Conservation (phyloP, 2,113 vertebrate species). For the Leuciscus idus region DNA sequence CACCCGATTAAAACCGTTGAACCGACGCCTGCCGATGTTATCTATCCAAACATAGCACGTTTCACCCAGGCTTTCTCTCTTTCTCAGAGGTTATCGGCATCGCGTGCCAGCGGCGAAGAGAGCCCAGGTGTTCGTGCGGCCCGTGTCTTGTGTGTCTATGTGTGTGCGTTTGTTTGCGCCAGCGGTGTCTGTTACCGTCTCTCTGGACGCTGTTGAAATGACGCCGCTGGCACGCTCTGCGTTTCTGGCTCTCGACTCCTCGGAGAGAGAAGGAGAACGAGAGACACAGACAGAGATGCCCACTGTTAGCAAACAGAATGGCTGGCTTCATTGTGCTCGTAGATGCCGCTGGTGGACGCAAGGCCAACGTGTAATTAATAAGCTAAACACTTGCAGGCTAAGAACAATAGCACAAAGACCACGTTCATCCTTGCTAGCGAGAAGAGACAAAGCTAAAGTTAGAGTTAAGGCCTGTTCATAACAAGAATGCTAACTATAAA, state of each 20-base stretch:
- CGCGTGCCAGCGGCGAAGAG: slow-evolving; percentile 13
- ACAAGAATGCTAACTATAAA: neutral
- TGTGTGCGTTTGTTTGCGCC: slow-evolving; percentile 18
- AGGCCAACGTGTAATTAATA: slow-evolving; percentile 23
- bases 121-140: slow-evolving; percentile 9
- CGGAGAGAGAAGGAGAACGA: slow-evolving; percentile 1
- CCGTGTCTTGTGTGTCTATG: neutral
- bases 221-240: slow-evolving; percentile 12
- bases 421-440: neutral
- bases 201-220: slow-evolving; percentile 57
- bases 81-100: slow-evolving; percentile 14
- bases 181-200: slow-evolving; percentile 34
- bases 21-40: neutral
- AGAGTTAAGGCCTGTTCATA: neutral
- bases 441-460: neutral
- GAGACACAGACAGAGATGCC: neutral
- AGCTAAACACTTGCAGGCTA: slow-evolving; percentile 17
- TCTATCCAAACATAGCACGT: neutral
- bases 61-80: neutral
- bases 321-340: slow-evolving; percentile 23
- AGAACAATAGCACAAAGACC: slow-evolving; percentile 7
- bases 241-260: neutral
- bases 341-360: slow-evolving; percentile 27
- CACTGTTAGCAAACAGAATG: slow-evolving; percentile 42
- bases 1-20: neutral